These are phyloP conservation scores for Atherinomorus stipes DNA, from an alignment of 2,113 vertebrate genomes.

Conservation along the genomic window DNA sequence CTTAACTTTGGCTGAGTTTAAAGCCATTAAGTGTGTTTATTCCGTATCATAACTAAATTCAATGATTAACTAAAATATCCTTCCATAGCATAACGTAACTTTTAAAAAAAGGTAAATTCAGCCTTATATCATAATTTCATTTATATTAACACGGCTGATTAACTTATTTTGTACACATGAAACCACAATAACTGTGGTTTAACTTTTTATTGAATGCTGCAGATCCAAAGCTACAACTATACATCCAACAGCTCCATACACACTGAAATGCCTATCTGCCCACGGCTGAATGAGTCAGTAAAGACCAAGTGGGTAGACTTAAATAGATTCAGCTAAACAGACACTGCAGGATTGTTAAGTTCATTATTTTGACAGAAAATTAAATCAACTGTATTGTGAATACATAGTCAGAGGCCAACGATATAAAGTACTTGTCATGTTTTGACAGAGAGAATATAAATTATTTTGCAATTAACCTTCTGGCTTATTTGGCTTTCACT, in stretches of 20 bases:
- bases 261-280: background rate
- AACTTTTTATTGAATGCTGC: too few relatives aligned
- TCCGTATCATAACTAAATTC: conserved; percentile 3
- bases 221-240: background rate
- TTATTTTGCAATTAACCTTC: conserved; percentile 37
- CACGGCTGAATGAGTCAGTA: background rate
- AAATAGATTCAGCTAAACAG: conserved; percentile 9
- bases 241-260: background rate
- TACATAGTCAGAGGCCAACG: conserved; percentile 6
- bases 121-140: too few relatives aligned
- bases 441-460: conserved; percentile 36
- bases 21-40: background rate
- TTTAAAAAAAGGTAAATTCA: background rate
- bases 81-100: background rate
- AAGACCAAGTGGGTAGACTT: background rate
- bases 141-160: too few relatives aligned
- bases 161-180: too few relatives aligned
- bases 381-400: conserved; percentile 16
- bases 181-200: too few relatives aligned
- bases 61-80: background rate
- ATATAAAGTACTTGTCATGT: conserved; percentile 20
- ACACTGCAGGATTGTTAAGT: conserved; percentile 14
- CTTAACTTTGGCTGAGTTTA: background rate
- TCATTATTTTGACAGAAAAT: conserved; percentile 16
- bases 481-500: conserved; percentile 31